Conservation (phyloP, 2,888 invertebrate genomes). For the Abrostola tripartita region DNA sequence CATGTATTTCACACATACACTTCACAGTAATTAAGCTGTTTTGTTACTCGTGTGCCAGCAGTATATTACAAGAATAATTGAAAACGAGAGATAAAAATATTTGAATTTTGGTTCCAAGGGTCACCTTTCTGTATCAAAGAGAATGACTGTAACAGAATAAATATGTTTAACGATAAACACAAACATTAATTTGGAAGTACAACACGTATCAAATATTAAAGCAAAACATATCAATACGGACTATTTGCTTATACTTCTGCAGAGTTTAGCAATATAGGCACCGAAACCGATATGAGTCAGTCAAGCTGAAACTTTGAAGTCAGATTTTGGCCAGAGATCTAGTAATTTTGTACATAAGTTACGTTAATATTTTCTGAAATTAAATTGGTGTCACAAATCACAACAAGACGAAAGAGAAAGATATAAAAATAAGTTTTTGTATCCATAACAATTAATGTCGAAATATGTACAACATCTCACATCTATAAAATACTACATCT, state of each 20-base stretch:
- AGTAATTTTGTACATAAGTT: too few species aligned
- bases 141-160: background rate
- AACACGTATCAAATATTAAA: background rate
- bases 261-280: background rate
- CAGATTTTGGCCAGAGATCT: background rate
- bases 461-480: too few species aligned
- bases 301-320: background rate
- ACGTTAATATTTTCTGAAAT: too few species aligned
- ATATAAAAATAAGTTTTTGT: too few species aligned
- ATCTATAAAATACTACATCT: too few species aligned
- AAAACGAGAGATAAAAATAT: background rate
- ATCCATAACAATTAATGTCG: too few species aligned
- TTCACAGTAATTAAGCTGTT: conserved; percentile 37
- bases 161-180: background rate
- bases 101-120: background rate
- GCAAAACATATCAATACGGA: background rate
- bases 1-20: conserved; percentile 18
- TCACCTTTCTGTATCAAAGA: background rate
- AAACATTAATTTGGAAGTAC: background rate
- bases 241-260: background rate
- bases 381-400: too few species aligned
- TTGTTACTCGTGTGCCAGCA: conserved; percentile 20
- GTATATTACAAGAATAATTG: conserved; percentile 13
- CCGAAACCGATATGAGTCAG: background rate
- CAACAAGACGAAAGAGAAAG: too few species aligned